Conservation (phyloP, 2,888 invertebrate species). For the Barypeithes pellucidus region DNA sequence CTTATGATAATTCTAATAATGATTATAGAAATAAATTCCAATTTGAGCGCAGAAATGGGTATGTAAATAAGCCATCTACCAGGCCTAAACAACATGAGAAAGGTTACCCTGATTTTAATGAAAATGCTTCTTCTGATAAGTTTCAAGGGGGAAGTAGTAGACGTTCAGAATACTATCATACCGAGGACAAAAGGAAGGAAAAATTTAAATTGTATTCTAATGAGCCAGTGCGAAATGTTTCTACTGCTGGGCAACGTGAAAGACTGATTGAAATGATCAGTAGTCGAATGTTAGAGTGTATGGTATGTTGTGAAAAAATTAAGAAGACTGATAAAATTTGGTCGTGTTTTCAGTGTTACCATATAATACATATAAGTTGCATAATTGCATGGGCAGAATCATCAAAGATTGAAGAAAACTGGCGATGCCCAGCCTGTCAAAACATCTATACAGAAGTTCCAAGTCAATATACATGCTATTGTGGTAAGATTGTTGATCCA, state of each 20-base stretch:
- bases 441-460: slow-evolving; percentile 84
- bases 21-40: slow-evolving; percentile 17
- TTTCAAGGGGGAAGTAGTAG: neutral
- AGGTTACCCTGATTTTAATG: slow-evolving; percentile 17
- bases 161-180: slow-evolving; percentile 5
- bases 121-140: slow-evolving; percentile 24
- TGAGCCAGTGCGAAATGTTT: neutral
- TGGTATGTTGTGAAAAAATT: slow-evolving; percentile 94
- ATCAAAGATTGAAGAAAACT: slow-evolving; percentile 83
- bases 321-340: slow-evolving; percentile 87
- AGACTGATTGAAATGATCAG: slow-evolving; percentile 88
- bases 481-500: slow-evolving; percentile 85
- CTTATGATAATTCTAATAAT: slow-evolving; percentile 9
- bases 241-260: slow-evolving; percentile 82
- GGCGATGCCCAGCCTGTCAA: slow-evolving; percentile 98
- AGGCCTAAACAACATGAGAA: slow-evolving; percentile 3
- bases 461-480: slow-evolving; percentile 90
- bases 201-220: neutral
- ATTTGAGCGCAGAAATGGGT: slow-evolving; percentile 21
- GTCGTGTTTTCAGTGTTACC: slow-evolving; percentile 93
- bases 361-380: slow-evolving; percentile 93
- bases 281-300: slow-evolving; percentile 89
- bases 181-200: slow-evolving; percentile 2
- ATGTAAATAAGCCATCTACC: slow-evolving; percentile 13
- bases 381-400: slow-evolving; percentile 93